Percentiles rank a stretch among this genome's conserved stretches.
Conservation (phyloP, 2,113 vertebrate genomes). For the Halcyon malimbica region DNA sequence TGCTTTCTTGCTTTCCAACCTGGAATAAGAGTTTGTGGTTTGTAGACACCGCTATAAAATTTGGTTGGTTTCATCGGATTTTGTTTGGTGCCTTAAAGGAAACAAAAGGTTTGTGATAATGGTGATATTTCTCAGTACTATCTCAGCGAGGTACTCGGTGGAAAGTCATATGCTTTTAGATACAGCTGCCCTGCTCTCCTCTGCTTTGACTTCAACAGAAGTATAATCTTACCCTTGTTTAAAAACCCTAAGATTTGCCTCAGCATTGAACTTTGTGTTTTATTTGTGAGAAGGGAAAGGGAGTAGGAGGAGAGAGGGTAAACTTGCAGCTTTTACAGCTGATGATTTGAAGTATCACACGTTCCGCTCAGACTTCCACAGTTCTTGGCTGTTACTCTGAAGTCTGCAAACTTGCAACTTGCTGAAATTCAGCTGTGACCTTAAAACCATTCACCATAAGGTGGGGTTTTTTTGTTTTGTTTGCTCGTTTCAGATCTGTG, state of each 20-base stretch:
- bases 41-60: not conserved
- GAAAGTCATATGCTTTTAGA: not conserved
- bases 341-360: not conserved
- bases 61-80: not conserved
- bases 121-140: not conserved
- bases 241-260: not conserved
- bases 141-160: not conserved
- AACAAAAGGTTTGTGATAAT: not conserved
- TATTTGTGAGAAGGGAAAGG: not conserved
- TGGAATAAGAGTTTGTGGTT: not conserved
- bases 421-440: constrained; percentile 1
- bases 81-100: not conserved
- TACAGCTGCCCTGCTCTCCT: not conserved
- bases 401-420: constrained; percentile 5
- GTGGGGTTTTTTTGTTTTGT: not conserved
- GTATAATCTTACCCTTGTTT: not conserved
- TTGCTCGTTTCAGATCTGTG: not conserved
- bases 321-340: not conserved
- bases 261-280: not conserved
- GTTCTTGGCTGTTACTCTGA: not conserved
- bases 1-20: not conserved
- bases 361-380: not conserved
- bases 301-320: not conserved
- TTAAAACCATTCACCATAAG: not conserved
- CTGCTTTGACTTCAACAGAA: not conserved